Base-by-base conservation (phyloP, 1,140 invertebrate genomes). In the Lucilia sericata region DNA sequence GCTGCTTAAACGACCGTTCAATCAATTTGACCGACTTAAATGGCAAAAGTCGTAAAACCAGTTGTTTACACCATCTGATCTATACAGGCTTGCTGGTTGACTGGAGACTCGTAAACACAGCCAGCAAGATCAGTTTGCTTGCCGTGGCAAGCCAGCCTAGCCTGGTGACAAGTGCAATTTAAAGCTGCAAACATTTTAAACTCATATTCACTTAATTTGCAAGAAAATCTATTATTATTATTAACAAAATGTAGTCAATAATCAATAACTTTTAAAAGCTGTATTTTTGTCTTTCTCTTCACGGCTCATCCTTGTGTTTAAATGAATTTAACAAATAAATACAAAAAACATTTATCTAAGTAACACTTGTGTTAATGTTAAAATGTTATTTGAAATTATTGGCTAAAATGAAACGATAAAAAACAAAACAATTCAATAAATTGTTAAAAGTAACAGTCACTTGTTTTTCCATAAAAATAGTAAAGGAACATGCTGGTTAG, bases 1-100 rank as follows among this genome's bases (percentile, higher is more conserved):
- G 81, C 81, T 82, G 81, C 76, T 80, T 80, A 80, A 80, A 25
- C 42, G 81, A 65, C 55, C 60, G 55, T 75, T 65, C 82, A 82
- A 83, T 60, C 82, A 85, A 83, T 83, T 80, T 85, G 84, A 85
- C 84, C 84, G 84, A 85, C 84, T 83, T 80, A 85, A 85, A 83
- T 76, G 84, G 55, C 82, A 82, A 85, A 84, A 85, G 84, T 81
- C 82, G 75, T 47, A 55, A 36, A 83, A 85, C 84, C 84, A 76
- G 84, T 76, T 85, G 34, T 55, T 21, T 76, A 51, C 21, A 34
- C n/a, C 34, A 25, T 25, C 14, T 65, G 74, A 34, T 55, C 14
- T 30, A 2, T 25, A 36, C 82, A 30, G 42, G 42, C 42, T 42
- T 0, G 42, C 14, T 17, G 47, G 74, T 14, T 80, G 78, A 30